These are phyloP conservation scores for Neosalanx taihuensis DNA, from an alignment of 2,797 vertebrate species.

Conservation along the genomic window DNA sequence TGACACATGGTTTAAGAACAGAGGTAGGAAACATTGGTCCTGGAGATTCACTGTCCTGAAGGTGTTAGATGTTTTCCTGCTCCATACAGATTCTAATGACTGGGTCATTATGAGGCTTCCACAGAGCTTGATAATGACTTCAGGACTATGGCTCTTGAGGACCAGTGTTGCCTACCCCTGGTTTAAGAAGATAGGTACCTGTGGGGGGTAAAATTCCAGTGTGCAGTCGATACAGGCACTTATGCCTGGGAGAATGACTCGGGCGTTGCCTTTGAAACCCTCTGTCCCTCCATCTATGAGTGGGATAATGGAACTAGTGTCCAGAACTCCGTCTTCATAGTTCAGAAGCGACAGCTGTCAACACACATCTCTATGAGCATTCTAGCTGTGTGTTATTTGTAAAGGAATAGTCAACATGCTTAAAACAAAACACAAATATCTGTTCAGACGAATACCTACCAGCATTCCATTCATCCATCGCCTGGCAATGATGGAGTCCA, in stretches of 20 bases:
- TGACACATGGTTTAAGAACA: background rate
- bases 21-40: conserved; percentile 41
- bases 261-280: conserved; percentile 95
- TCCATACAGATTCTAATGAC: too few relatives aligned
- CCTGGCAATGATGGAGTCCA: conserved; percentile 95
- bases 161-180: too few relatives aligned
- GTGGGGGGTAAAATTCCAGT: conserved; percentile 92
- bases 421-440: conserved; percentile 7
- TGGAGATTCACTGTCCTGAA: too few relatives aligned
- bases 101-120: too few relatives aligned
- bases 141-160: too few relatives aligned
- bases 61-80: too few relatives aligned
- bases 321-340: conserved; percentile 88
- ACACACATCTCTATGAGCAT: background rate
- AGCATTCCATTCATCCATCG: conserved; percentile 99
- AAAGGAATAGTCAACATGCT: background rate
- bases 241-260: conserved; percentile 95
- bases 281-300: conserved; percentile 95
- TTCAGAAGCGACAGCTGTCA: conserved; percentile 88
- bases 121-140: too few relatives aligned
- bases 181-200: conserved; percentile 71
- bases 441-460: conserved; percentile 66
- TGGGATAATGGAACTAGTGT: conserved; percentile 92
- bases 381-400: background rate
- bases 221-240: conserved; percentile 96